phyloP scores from a whole-genome alignment of 2,797 vertebrate species.

The Hippoglossus hippoglossus region DNA sequence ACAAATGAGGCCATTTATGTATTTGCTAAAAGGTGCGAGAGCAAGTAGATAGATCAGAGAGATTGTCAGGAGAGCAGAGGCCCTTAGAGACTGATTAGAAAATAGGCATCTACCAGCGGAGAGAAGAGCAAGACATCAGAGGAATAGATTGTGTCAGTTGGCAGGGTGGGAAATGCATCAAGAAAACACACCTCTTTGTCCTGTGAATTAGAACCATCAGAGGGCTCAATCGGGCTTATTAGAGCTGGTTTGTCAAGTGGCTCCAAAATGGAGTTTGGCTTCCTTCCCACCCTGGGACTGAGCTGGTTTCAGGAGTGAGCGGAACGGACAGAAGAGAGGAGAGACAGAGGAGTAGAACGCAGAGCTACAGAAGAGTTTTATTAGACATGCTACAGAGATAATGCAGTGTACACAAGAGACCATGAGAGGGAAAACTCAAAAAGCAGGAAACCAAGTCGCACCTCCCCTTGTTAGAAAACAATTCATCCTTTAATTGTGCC shows the following conservation, averaged over 20 bases:
- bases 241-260: conserved; percentile 41
- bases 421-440: conserved; percentile 50
- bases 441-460: conserved; percentile 88
- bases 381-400: conserved; percentile 98
- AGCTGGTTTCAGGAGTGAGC: conserved; percentile 86
- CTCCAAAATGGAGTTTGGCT: conserved; percentile 43
- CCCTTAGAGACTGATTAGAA: conserved; percentile 85
- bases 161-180: conserved; percentile 86
- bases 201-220: conserved; percentile 53
- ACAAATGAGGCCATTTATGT: conserved; percentile 33
- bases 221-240: conserved; percentile 43
- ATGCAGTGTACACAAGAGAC: conserved; percentile 86
- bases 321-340: conserved; percentile 81
- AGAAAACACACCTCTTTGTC: conserved; percentile 47
- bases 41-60: conserved; percentile 41
- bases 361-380: conserved; percentile 97
- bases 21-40: conserved; percentile 44
- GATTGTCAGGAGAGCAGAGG: conserved; percentile 78
- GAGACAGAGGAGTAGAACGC: conserved; percentile 88
- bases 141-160: conserved; percentile 84
- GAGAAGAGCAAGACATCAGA: conserved; percentile 83
- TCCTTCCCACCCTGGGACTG: conserved; percentile 89
- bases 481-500: conserved; percentile 96
- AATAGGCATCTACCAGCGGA: conserved; percentile 78
- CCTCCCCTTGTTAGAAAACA: conserved; percentile 92